A percentile compares a stretch with the other conserved stretches of the same genome.
phyloP scores from a whole-genome alignment of 1,140 invertebrate genomes.

The Zaprionus inermis region DNA sequence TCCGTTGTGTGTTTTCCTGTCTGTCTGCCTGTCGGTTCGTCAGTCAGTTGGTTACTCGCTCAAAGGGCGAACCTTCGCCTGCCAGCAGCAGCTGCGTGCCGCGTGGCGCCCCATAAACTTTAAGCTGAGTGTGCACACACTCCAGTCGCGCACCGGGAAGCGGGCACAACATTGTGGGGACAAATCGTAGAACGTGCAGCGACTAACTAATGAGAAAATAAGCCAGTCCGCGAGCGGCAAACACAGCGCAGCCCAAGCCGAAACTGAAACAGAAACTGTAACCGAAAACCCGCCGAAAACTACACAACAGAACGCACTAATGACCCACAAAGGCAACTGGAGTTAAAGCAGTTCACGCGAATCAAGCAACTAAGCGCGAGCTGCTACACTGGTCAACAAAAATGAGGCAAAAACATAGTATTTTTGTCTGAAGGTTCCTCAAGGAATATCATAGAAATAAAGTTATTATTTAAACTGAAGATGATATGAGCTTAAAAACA shows the following conservation, averaged over 20 bases:
- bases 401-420: not conserved
- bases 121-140: slow-evolving; percentile 34
- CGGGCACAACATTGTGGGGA: slow-evolving; percentile 62
- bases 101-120: slow-evolving; percentile 25
- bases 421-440: too few species aligned
- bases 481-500: too few species aligned
- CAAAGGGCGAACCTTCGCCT: slow-evolving; percentile 12
- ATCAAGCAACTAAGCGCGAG: slow-evolving; percentile 25
- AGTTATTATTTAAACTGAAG: too few species aligned
- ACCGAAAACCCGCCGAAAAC: slow-evolving; percentile 16
- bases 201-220: slow-evolving; percentile 78
- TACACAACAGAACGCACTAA: slow-evolving; percentile 62
- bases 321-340: slow-evolving; percentile 55
- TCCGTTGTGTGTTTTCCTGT: slow-evolving; percentile 7
- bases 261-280: not conserved
- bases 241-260: not conserved
- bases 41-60: slow-evolving; percentile 11
- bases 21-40: slow-evolving; percentile 13
- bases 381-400: not conserved
- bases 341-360: slow-evolving; percentile 43
- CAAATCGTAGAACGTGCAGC: slow-evolving; percentile 72
- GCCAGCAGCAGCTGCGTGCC: slow-evolving; percentile 19
- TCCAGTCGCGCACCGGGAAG: slow-evolving; percentile 8
- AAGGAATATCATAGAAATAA: too few species aligned
- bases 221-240: slow-evolving; percentile 32